A percentile compares a stretch with the other conserved stretches of the same genome.
Conservation (phyloP, 2,797 vertebrate species). For the Hydrocynus forskahlii region DNA sequence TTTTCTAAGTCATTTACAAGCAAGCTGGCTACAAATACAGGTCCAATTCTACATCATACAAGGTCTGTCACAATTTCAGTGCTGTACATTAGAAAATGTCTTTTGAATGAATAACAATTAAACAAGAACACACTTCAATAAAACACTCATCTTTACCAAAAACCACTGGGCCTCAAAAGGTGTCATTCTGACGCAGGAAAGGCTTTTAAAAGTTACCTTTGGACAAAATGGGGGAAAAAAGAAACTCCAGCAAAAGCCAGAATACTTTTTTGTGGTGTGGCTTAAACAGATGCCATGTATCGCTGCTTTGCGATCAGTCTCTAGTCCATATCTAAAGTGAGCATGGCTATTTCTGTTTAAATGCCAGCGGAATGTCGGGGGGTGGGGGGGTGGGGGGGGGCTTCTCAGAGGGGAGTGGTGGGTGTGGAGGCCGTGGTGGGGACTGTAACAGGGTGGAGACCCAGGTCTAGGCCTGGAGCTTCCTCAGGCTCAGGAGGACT, state of each 20-base stretch:
- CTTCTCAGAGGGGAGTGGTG: constrained; percentile 70
- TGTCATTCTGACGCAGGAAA: constrained; percentile 48
- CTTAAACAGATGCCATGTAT: neutral
- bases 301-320: neutral
- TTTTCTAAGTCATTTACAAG: constrained; percentile 74
- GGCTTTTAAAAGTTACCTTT: constrained; percentile 51
- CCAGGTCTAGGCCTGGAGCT: constrained; percentile 85
- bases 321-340: neutral
- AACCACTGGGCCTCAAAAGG: constrained; percentile 21
- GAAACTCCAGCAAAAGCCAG: constrained; percentile 15
- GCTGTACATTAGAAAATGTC: constrained; percentile 59
- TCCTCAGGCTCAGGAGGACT: constrained; percentile 82
- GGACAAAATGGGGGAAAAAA: constrained; percentile 39
- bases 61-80: constrained; percentile 38
- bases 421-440: constrained; percentile 73
- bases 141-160: constrained; percentile 55
- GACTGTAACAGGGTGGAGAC: constrained; percentile 83
- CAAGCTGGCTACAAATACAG: constrained; percentile 55
- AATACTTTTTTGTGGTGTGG: neutral
- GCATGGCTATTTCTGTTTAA: neutral
- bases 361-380: neutral
- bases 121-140: constrained; percentile 53
- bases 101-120: constrained; percentile 59
- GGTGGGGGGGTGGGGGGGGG: no score
- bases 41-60: constrained; percentile 41